phyloP scores from a whole-genome alignment of 2,113 vertebrate species.

The Herpailurus yagouaroundi region DNA sequence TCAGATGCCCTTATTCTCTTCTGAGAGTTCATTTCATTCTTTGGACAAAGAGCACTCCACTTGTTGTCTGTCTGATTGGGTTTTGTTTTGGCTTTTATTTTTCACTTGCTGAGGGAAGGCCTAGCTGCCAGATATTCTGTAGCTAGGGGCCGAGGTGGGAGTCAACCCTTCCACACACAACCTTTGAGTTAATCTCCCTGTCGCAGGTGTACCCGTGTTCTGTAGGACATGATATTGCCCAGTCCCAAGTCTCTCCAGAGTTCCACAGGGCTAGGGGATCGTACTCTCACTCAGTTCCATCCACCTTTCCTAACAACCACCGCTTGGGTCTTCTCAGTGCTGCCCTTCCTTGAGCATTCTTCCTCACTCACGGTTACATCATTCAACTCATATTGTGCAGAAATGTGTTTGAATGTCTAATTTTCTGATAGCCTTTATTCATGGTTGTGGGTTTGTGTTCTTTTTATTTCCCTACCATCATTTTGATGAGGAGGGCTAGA shows the following conservation, averaged over 20 bases:
- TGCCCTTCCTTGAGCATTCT: not conserved
- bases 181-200: not conserved
- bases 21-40: not conserved
- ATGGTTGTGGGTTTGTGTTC: not conserved
- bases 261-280: not conserved
- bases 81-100: not conserved
- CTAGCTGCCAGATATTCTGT: no score
- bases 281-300: not conserved
- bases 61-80: not conserved
- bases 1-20: not conserved
- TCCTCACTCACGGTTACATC: fast-evolving
- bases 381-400: not conserved
- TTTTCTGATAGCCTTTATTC: not conserved
- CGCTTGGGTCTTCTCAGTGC: not conserved
- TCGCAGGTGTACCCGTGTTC: not conserved
- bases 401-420: not conserved
- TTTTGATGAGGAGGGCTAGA: not conserved
- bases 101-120: not conserved
- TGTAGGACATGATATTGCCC: not conserved
- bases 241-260: not conserved
- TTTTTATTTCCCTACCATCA: not conserved
- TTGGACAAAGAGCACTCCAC: not conserved
- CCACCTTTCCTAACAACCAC: no score
- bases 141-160: not conserved
- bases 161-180: fast-evolving